Evolutionary conservation across 1,140 invertebrate species (phyloP), one percentile per base, ranked within the genome.

Genomic region (Trachymyrmex cornetzi): DNA sequence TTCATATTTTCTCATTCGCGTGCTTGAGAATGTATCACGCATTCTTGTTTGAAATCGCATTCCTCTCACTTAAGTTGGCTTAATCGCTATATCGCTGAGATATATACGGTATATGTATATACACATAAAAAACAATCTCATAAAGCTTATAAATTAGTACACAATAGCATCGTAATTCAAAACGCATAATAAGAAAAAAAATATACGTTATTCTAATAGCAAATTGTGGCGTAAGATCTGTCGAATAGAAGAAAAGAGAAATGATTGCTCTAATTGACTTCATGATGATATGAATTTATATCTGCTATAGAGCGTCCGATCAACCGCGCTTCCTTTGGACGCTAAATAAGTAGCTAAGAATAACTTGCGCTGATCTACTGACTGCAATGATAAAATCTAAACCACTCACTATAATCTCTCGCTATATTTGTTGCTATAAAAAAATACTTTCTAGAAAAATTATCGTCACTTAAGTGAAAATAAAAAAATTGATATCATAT

Each of bases 271-370:
- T 74, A 61, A 84, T 75, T 63, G 80, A 61, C 69, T 82, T 84
- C 2, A 27, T 84, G 55, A 75, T 19, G 53, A 82, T 48, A 11
- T n/a, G 53, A 59, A 48, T 72, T 24, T 44, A 48, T 59, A 34
- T 84, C 69, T 67, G 19, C 22, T 82, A 79, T 48, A 81, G 3
- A 59, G 55, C n/a, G 69, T 63, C 27, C 55, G 27, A 84, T 84
- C 67, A 84, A 84, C 67, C 69, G 55, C 69, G 80, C 80, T 84
- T 84, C 80, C 80, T 84, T 74, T 75, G 34, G 53, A 82, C 24
- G 48, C n/a, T 61, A 61, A 84, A 75, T 48, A 57, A 84, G 69
- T 16, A 24, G 80, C 80, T 75, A 74, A 84, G 69, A 74, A 74
- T 75, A 75, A 84, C 38, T 57, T 34, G 69, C 1, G 27, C 38